These are phyloP conservation scores for Tiliqua scincoides DNA, from an alignment of 2,113 vertebrate genomes.

Conservation along the genomic window DNA sequence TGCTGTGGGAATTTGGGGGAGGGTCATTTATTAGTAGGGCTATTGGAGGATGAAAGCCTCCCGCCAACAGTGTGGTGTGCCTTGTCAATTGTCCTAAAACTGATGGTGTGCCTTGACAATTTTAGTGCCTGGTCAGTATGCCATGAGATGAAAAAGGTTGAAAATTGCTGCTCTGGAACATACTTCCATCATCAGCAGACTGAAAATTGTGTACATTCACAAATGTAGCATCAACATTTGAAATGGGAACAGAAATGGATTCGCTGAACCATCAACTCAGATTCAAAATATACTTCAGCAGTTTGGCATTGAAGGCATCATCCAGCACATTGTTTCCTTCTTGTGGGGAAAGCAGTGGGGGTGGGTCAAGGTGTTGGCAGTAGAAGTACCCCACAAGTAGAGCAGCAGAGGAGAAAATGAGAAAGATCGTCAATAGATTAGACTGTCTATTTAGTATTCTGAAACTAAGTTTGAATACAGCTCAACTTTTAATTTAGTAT, in stretches of 20 bases:
- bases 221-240: not conserved
- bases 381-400: no score
- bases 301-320: not conserved
- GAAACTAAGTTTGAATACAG: not conserved
- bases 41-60: no score
- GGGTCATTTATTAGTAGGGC: no score
- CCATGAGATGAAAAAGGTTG: no score
- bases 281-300: not conserved
- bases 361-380: not conserved
- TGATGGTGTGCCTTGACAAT: no score
- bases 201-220: not conserved
- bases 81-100: no score
- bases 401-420: no score
- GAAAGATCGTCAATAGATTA: not conserved
- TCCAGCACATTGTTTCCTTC: not conserved
- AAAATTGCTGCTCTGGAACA: not conserved
- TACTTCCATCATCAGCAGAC: not conserved
- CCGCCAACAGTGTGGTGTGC: no score
- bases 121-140: no score
- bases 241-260: not conserved
- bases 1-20: no score
- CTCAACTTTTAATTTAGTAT: slow-evolving; percentile 4
- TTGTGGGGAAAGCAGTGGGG: not conserved
- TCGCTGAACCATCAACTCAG: not conserved
- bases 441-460: not conserved